These are phyloP conservation scores for Gymnorhina tibicen DNA, from an alignment of 2,113 vertebrate species.

Conservation along the genomic window DNA sequence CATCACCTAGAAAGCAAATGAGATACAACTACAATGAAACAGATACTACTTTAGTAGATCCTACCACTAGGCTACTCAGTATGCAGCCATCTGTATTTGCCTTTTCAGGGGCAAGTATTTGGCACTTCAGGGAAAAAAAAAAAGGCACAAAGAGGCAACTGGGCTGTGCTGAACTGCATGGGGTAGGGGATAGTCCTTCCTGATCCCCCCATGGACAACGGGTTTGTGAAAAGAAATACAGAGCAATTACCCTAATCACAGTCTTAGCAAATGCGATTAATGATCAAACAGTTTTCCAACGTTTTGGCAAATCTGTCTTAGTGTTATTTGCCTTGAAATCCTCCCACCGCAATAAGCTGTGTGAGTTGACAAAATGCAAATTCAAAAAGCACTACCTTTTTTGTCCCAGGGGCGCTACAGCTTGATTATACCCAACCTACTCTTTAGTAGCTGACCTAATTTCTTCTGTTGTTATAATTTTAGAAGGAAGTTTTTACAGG, in stretches of 20 bases:
- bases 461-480: constrained; percentile 20
- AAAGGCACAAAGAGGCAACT: not conserved
- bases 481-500: constrained; percentile 9
- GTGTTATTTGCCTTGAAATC: not conserved
- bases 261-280: constrained; percentile 23
- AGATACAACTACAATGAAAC: not conserved
- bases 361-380: not conserved
- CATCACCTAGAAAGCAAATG: not conserved
- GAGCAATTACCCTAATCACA: constrained; percentile 19
- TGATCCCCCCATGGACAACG: not conserved
- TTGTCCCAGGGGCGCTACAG: not conserved
- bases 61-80: not conserved
- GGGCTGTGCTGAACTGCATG: not conserved
- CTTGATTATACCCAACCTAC: not conserved
- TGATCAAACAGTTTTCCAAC: constrained; percentile 12
- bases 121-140: fast-evolving
- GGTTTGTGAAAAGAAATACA: not conserved
- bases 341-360: not conserved
- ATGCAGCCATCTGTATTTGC: not conserved
- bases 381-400: constrained; percentile 14
- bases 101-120: not conserved
- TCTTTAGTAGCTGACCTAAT: constrained; percentile 28
- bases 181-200: not conserved
- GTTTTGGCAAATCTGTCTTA: not conserved
- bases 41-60: not conserved